These are phyloP conservation scores for Neodontobutis hainanensis DNA, from an alignment of 2,113 vertebrate species.

Conservation along the genomic window DNA sequence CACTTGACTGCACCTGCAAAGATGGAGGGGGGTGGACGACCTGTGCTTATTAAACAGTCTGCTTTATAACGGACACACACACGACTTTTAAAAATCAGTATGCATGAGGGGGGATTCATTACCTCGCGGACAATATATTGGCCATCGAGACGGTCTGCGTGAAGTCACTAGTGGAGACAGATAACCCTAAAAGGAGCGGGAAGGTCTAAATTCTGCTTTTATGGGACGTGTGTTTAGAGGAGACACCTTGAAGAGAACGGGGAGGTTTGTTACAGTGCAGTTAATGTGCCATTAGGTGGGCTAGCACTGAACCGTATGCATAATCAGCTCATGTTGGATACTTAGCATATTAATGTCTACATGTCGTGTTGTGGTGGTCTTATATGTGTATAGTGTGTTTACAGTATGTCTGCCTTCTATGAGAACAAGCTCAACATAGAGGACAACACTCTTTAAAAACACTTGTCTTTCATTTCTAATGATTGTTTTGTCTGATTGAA, in stretches of 20 bases:
- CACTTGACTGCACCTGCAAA: constrained; percentile 55
- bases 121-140: background rate
- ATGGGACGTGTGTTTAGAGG: background rate
- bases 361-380: no score
- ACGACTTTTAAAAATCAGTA: constrained; percentile 39
- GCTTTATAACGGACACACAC: constrained; percentile 60
- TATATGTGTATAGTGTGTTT: no score
- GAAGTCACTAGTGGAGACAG: background rate
- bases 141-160: background rate
- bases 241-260: background rate
- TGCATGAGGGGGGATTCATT: constrained; percentile 43
- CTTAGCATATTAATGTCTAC: background rate
- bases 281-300: background rate
- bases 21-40: constrained; percentile 33
- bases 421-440: no score
- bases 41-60: constrained; percentile 52
- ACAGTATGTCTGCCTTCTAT: no score
- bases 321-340: background rate
- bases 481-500: no score
- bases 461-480: no score
- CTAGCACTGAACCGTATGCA: background rate
- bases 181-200: constrained; percentile 7
- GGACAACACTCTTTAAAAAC: no score
- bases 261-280: background rate
- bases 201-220: background rate